phyloP scores from a whole-genome alignment of 2,797 vertebrate species.

The Sarcoramphus papa region DNA sequence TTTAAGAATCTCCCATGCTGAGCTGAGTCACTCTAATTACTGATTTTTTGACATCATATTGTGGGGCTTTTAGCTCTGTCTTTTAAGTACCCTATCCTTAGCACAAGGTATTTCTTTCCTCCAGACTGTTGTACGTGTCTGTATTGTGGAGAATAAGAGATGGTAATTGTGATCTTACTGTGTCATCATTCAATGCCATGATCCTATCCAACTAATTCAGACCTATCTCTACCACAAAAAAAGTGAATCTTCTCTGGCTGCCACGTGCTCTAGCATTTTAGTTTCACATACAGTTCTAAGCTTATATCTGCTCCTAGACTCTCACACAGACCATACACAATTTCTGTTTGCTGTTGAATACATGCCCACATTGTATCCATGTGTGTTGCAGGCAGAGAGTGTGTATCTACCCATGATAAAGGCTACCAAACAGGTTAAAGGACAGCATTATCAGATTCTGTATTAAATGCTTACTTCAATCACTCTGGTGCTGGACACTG shows the following conservation, averaged over 20 bases:
- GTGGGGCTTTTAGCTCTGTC: neutral
- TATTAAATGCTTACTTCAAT: neutral
- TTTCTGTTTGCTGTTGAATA: neutral
- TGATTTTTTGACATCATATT: neutral
- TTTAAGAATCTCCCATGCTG: neutral
- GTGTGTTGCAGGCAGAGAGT: neutral
- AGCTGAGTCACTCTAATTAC: neutral
- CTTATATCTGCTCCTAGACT: neutral
- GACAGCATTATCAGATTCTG: fast-evolving
- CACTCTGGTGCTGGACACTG: fast-evolving
- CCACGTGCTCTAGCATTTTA: neutral
- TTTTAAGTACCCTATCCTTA: neutral
- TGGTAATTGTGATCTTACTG: neutral
- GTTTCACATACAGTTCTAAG: neutral
- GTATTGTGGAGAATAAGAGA: neutral
- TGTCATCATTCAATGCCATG: neutral
- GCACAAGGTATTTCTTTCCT: neutral
- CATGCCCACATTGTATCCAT: fast-evolving
- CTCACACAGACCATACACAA: neutral
- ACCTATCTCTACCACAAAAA: neutral
- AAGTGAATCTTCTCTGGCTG: neutral
- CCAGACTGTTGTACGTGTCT: neutral
- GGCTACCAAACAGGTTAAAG: neutral
- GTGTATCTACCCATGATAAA: neutral
- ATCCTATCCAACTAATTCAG: neutral